Evolutionary conservation across 2,113 vertebrate genomes (phyloP).

Genomic region (Etheostoma cragini): DNA sequence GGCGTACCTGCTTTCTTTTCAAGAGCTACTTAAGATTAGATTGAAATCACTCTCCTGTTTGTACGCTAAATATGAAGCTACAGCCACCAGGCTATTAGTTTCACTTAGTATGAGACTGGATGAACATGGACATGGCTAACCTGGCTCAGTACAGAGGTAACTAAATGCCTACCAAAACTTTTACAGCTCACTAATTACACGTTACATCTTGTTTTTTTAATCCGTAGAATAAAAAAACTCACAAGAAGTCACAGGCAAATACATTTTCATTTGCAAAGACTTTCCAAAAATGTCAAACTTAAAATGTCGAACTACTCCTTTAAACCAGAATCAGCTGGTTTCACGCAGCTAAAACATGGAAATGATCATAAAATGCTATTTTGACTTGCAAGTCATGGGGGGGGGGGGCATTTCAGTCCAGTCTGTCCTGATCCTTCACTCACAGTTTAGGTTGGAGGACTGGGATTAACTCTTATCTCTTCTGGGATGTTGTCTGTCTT

Average conservation of each 20-base stretch:
- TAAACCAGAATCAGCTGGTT: constrained; percentile 1
- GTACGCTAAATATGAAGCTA: background rate
- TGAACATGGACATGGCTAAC: background rate
- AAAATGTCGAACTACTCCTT: background rate
- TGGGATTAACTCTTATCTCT: constrained; percentile 79
- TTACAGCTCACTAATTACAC: background rate
- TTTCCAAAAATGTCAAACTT: too few species aligned
- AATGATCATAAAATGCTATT: constrained; percentile 33
- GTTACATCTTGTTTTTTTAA: background rate
- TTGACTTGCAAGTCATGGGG: constrained; percentile 40
- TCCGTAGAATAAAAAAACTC: background rate
- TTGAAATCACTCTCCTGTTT: background rate
- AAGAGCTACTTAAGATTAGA: background rate
- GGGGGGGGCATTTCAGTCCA: constrained; percentile 33
- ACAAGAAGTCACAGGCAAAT: background rate
- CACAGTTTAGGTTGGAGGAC: constrained; percentile 64
- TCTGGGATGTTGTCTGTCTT: constrained; percentile 61
- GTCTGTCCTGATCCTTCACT: constrained; percentile 67
- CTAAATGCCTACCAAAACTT: too few species aligned
- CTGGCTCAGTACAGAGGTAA: background rate
- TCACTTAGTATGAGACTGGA: background rate
- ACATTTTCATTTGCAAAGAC: background rate
- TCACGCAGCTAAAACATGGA: background rate
- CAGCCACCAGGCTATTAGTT: background rate
- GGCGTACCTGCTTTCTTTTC: background rate